Conservation (phyloP, 2,888 invertebrate genomes). For the Odontocerum albicorne region DNA sequence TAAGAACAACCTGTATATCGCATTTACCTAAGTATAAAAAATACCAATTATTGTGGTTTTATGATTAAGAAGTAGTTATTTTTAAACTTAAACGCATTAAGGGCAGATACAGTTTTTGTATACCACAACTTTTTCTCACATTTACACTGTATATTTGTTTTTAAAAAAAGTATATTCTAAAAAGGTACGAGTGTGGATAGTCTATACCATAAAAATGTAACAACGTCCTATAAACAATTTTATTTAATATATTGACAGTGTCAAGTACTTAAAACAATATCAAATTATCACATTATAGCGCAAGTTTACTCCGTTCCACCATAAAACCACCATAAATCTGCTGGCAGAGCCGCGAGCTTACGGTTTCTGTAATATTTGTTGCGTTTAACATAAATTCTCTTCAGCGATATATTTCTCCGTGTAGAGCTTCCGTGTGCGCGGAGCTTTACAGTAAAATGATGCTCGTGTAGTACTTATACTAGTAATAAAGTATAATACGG, state of each 20-base stretch:
- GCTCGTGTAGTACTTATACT: conserved; percentile 30
- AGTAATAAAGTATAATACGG: conserved; percentile 31
- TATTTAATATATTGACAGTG: conserved; percentile 10
- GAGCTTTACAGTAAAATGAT: conserved; percentile 30
- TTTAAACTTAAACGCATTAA: no score
- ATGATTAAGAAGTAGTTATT: no score
- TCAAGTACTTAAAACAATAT: background rate
- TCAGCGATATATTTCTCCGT: conserved; percentile 35
- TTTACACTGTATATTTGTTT: no score
- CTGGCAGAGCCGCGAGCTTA: conserved; percentile 31
- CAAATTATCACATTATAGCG: conserved; percentile 17
- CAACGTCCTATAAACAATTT: no score
- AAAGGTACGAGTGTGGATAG: no score
- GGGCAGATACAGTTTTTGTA: no score
- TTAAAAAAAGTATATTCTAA: no score
- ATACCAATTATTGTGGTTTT: no score
- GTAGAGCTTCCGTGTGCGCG: background rate
- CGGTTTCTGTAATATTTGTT: conserved; percentile 36
- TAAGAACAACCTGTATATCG: no score
- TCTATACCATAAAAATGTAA: no score
- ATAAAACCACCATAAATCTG: conserved; percentile 36
- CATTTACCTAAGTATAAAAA: no score
- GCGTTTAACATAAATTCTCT: conserved; percentile 36
- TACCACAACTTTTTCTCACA: no score
- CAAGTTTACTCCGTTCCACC: conserved; percentile 17